Evolutionary conservation across 2,113 vertebrate species (phyloP), one percentile per base, ranked within the genome.

Genomic region (Spheniscus mendiculus): DNA sequence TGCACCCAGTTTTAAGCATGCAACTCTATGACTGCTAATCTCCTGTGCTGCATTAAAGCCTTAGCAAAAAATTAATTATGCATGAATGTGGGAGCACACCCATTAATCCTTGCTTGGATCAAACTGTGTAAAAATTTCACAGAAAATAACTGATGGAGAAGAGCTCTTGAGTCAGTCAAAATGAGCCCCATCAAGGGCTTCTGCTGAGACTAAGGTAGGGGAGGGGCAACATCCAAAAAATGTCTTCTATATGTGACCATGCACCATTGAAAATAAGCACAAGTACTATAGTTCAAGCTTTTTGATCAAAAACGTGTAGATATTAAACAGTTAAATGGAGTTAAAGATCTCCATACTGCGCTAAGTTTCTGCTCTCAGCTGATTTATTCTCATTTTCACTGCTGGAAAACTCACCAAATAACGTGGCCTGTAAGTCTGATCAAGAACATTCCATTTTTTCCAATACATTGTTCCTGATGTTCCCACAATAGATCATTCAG

Each of bases 401-500:
- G 38, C 71, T 88, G 70, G 71, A 94, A 96, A 97, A 71, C 59
- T n/a, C n/a, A 83, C 67, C 7, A 3, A 94, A 83, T 52, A 87
- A 82, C 0, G 0, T 13, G 38, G 78, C 50, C 78, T 73, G 49
- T 25, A 80, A 88, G 55, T 8, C 38, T 78, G 84, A 95, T 88
- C 95, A 96, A 80, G 91, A 97, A 90, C 89, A 23, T 94, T 78
- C 87, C 15, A 71, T 95, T 97, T 96, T 89, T 89, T 67, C 84
- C 95, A 90, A 52, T 59, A 87, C 6, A 2, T 27, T 93, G 89
- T 44, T 78, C 87, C 71, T 94, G 94, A 93, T 94, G 89, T 95
- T 97, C 95, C 93, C 95, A 96, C 95, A 96, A 96, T 93, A 97
- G 87, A 96, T 96, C 96, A 96, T 47, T 95, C 74, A 52, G 87